Percentiles rank a stretch among this genome's conserved stretches.
Evolutionary conservation across 2,888 invertebrate genomes (phyloP).

Genomic region (Hoplodrina blanda): DNA sequence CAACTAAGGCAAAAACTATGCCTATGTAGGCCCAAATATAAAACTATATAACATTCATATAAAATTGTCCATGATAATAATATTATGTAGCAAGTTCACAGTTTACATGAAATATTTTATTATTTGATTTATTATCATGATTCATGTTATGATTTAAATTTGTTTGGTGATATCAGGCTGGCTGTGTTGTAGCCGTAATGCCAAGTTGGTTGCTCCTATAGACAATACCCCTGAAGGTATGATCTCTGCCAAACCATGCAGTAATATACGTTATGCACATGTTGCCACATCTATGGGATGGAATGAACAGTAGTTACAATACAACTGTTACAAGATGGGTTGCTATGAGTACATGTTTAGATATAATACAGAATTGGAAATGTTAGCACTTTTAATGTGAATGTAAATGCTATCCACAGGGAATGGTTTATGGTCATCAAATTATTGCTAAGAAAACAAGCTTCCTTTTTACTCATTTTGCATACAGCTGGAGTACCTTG

Average conservation of each 20-base stretch:
- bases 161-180: slow-evolving; percentile 79
- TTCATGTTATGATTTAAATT: slow-evolving; percentile 42
- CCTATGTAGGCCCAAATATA: background rate
- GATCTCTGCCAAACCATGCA: slow-evolving; percentile 42
- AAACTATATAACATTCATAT: background rate
- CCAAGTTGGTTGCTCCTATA: slow-evolving; percentile 78
- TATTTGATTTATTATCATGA: background rate
- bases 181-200: slow-evolving; percentile 85
- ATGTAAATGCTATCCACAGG: slow-evolving; percentile 35
- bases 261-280: slow-evolving; percentile 62
- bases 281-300: slow-evolving; percentile 65
- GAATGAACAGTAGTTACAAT: slow-evolving; percentile 18
- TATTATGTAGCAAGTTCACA: slow-evolving; percentile 2
- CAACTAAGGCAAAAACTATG: background rate
- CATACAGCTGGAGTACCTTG: slow-evolving; percentile 6
- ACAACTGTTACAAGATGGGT: slow-evolving; percentile 47
- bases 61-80: background rate
- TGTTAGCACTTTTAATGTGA: slow-evolving; percentile 47
- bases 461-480: slow-evolving; percentile 33
- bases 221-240: slow-evolving; percentile 78
- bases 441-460: slow-evolving; percentile 39
- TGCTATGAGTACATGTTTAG: slow-evolving; percentile 48
- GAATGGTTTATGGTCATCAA: slow-evolving; percentile 34
- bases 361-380: slow-evolving; percentile 9
- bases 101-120: background rate